A percentile compares a stretch with the other conserved stretches of the same genome.
These are phyloP conservation scores for Apoda limacodes DNA, from an alignment of 2,888 invertebrate species.

Conservation along the genomic window DNA sequence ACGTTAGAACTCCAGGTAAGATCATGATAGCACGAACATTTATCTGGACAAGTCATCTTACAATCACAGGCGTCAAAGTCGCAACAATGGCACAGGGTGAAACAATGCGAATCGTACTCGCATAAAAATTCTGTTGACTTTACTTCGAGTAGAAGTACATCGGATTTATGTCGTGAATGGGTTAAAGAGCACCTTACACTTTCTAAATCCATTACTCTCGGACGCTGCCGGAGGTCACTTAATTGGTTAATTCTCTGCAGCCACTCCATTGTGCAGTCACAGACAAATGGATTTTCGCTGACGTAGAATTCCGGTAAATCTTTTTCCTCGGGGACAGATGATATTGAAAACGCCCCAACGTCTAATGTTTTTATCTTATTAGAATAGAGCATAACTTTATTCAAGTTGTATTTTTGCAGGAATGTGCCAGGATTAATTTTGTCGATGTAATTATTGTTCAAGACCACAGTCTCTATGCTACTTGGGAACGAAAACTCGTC, in stretches of 20 bases:
- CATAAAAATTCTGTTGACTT: slow-evolving; percentile 84
- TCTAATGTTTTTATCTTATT: slow-evolving; percentile 81
- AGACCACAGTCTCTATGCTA: slow-evolving; percentile 76
- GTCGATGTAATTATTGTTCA: slow-evolving; percentile 81
- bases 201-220: slow-evolving; percentile 84
- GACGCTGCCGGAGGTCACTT: slow-evolving; percentile 78
- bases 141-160: slow-evolving; percentile 74
- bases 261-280: slow-evolving; percentile 92
- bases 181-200: slow-evolving; percentile 82
- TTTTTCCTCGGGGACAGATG: slow-evolving; percentile 73
- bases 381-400: slow-evolving; percentile 81
- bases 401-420: slow-evolving; percentile 75
- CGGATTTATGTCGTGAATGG: slow-evolving; percentile 72
- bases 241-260: slow-evolving; percentile 82
- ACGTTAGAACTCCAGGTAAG: slow-evolving; percentile 88
- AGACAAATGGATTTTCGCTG: slow-evolving; percentile 85
- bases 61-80: slow-evolving; percentile 93
- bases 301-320: slow-evolving; percentile 84
- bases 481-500: slow-evolving; percentile 78
- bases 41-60: slow-evolving; percentile 89
- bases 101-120: slow-evolving; percentile 85
- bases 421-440: slow-evolving; percentile 79
- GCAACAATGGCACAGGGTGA: slow-evolving; percentile 89
- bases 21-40: slow-evolving; percentile 90
- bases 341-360: slow-evolving; percentile 76